These are phyloP conservation scores for Archips xylosteana DNA, from an alignment of 2,888 invertebrate genomes.

Conservation along the genomic window DNA sequence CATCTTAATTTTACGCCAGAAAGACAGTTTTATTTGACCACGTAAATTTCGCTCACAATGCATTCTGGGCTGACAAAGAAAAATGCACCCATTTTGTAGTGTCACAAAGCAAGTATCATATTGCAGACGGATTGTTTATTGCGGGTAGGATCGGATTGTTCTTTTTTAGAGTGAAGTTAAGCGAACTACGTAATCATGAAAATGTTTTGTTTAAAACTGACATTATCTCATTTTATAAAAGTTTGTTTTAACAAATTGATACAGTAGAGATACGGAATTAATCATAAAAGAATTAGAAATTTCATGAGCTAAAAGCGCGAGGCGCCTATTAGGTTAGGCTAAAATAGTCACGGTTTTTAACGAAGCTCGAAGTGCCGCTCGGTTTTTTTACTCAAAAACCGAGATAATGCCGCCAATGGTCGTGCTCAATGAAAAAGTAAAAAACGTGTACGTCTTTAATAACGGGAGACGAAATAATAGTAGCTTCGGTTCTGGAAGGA, in stretches of 20 bases:
- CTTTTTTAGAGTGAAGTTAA: conserved; percentile 1
- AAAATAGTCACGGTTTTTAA: no score
- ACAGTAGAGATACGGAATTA: neutral
- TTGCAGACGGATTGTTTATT: conserved; percentile 15
- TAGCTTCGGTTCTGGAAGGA: no score
- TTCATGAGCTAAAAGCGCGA: no score
- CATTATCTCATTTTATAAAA: no score
- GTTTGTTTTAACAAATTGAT: neutral
- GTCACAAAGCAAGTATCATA: neutral
- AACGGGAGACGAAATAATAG: no score
- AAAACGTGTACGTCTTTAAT: no score
- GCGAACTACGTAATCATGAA: neutral
- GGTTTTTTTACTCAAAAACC: no score
- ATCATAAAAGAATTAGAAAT: no score
- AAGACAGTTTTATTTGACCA: conserved; percentile 36
- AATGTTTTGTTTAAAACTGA: neutral
- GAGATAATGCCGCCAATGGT: no score
- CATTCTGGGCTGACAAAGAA: conserved; percentile 8
- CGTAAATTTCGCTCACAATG: conserved; percentile 34
- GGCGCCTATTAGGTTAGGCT: no score
- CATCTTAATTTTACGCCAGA: conserved; percentile 31
- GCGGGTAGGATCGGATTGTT: conserved; percentile 10
- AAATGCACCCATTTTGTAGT: conserved; percentile 23
- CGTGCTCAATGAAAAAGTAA: no score
- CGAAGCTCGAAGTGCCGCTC: no score